Evolutionary conservation across 2,113 vertebrate genomes (phyloP), one percentile per base, ranked within the genome.

Genomic region (Centropus bengalensis): DNA sequence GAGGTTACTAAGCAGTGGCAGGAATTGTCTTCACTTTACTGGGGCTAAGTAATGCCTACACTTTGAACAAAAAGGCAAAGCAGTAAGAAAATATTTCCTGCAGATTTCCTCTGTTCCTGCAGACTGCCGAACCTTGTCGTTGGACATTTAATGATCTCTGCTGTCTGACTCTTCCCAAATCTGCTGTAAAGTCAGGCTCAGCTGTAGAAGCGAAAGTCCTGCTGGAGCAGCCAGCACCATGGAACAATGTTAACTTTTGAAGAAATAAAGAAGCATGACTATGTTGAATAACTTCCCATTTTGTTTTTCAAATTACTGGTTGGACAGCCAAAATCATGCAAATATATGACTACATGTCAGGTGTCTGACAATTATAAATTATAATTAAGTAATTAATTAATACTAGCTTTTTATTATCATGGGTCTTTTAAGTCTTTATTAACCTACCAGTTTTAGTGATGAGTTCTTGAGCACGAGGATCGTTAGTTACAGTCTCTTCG

Each of bases 351-450:
- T 88, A 10, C 64, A 8, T 26, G 36, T 73, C 64, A 55, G 15
- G 10, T 58, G 10, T 76, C 44, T 92, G 20, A 63, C 40, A 82
- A 21, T 63, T 86, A 63, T 68, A 38, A 79, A 88, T 74, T 3
- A 45, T 81, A 12, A 63, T 94, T 94, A 94, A 94, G 15, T 63
- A 52, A 86, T 84, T 78, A 92, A 60, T 38, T 95, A 89, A 77
- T 96, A 82, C 79, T 85, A 74, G 40, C 13, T 32, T 84, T 96
- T 92, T 82, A 67, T 97, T 86, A 36, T 88, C 51, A 40, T 59
- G 82, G 80, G 58, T 58, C 51, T 88, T 47, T 87, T 92, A 96
- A 80, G 89, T 92, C 96, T 97, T 95, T 95, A 80, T 95, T 97
- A 54, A 91, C 49, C 40, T 91, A 21, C 64, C 75, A 30, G 80